Evolutionary conservation across 1,140 invertebrate genomes (phyloP).

Genomic region (Gonatopus flavifemur): DNA sequence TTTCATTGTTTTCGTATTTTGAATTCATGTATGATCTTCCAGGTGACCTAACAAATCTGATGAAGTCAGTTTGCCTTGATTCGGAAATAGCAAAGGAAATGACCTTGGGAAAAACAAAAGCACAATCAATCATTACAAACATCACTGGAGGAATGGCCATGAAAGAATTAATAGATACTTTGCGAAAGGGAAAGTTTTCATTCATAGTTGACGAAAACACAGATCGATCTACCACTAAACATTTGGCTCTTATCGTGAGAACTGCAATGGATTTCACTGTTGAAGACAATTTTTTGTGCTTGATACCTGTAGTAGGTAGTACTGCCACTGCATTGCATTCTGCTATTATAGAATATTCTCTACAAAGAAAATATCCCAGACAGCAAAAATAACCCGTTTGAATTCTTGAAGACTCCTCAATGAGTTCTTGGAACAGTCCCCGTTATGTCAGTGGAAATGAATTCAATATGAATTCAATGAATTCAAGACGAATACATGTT

Average conservation of each 20-base stretch:
- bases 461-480: too few species aligned
- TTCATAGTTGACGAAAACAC: conserved; percentile 50
- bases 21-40: too few species aligned
- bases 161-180: conserved; percentile 13
- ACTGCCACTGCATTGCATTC: conserved; percentile 24
- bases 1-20: too few species aligned
- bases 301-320: conserved; percentile 28
- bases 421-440: too few species aligned
- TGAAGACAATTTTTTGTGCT: conserved; percentile 32
- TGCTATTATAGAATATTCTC: conserved; percentile 34
- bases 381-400: too few species aligned
- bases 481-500: too few species aligned
- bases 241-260: conserved; percentile 38
- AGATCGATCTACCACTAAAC: conserved; percentile 36
- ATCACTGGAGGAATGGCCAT: conserved; percentile 23
- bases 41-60: too few species aligned
- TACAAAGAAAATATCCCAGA: too few species aligned
- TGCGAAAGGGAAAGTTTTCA: conserved; percentile 41
- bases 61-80: background rate
- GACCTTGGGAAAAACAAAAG: background rate
- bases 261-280: conserved; percentile 10
- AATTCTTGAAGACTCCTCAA: too few species aligned
- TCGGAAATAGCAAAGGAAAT: background rate
- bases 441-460: too few species aligned
- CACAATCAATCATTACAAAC: conserved; percentile 25